A percentile compares a stretch with the other conserved stretches of the same genome.
phyloP scores from a whole-genome alignment of 2,113 vertebrate genomes.

The Laticauda laticaudata region DNA sequence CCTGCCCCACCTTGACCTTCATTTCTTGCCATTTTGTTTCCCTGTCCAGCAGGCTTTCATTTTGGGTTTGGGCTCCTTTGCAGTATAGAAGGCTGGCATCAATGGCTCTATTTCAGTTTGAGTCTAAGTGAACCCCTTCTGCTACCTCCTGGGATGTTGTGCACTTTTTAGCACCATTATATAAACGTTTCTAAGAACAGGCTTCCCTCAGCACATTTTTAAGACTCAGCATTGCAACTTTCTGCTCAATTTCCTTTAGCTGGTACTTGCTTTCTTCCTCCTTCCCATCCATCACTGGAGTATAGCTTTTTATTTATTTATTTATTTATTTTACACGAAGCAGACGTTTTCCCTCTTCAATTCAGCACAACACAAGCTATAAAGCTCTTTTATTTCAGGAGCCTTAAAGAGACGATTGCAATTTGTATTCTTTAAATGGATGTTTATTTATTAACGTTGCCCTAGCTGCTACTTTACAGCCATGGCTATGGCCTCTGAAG shows the following conservation, averaged over 20 bases:
- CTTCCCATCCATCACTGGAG: neutral
- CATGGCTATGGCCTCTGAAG: neutral
- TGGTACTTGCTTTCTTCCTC: neutral
- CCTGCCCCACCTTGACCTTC: neutral
- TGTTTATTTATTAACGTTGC: conserved; percentile 32
- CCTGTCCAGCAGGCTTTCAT: neutral
- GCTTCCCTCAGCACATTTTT: neutral
- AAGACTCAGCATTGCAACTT: fast-evolving
- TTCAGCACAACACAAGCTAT: neutral
- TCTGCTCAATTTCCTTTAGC: neutral
- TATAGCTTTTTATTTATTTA: neutral
- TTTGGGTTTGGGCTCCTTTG: neutral
- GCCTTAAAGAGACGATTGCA: neutral
- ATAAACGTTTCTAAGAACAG: neutral
- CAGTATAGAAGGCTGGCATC: neutral
- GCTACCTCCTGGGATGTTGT: neutral
- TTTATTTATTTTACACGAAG: neutral
- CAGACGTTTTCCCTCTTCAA: neutral
- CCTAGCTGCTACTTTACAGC: conserved; percentile 5
- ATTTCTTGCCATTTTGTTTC: neutral
- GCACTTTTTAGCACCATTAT: neutral
- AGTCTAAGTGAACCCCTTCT: neutral
- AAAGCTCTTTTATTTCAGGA: conserved; percentile 3
- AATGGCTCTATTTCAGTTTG: neutral
- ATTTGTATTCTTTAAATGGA: neutral